phyloP scores from a whole-genome alignment of 2,888 invertebrate genomes.

The Drepanosiphum platanoidis region DNA sequence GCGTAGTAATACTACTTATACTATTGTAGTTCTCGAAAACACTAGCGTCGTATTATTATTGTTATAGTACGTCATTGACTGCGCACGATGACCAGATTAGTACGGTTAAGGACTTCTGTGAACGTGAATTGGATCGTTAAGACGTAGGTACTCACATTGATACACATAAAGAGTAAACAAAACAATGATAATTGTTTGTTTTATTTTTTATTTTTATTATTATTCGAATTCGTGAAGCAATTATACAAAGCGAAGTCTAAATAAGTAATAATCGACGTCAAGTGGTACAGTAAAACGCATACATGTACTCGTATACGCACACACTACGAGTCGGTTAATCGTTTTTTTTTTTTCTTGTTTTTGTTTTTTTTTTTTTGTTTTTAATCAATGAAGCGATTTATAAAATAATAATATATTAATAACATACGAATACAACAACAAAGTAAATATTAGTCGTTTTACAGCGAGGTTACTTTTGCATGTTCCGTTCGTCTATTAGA shows the following conservation, averaged over 20 bases:
- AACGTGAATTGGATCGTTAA: not conserved
- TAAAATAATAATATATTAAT: not conserved
- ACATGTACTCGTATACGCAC: no score
- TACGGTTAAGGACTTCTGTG: not conserved
- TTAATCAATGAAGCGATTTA: not conserved
- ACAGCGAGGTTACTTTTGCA: not conserved
- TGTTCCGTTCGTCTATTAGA: no score
- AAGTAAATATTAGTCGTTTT: not conserved
- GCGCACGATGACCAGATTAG: not conserved
- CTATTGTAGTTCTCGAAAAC: not conserved
- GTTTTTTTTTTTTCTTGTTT: no score
- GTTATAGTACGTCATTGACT: constrained; percentile 6
- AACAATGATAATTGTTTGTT: not conserved
- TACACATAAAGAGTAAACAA: not conserved
- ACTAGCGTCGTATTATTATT: not conserved
- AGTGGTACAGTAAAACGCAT: not conserved
- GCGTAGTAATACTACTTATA: no score
- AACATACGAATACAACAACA: not conserved
- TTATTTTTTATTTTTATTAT: no score
- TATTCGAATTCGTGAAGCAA: not conserved
- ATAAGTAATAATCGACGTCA: not conserved
- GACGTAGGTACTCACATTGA: not conserved
- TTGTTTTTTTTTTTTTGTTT: no score
- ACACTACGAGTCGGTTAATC: not conserved
- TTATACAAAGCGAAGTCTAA: not conserved